A percentile compares a stretch with the other conserved stretches of the same genome.
These are phyloP conservation scores for Naso thynnoides DNA, from an alignment of 2,797 vertebrate species.

Conservation along the genomic window DNA sequence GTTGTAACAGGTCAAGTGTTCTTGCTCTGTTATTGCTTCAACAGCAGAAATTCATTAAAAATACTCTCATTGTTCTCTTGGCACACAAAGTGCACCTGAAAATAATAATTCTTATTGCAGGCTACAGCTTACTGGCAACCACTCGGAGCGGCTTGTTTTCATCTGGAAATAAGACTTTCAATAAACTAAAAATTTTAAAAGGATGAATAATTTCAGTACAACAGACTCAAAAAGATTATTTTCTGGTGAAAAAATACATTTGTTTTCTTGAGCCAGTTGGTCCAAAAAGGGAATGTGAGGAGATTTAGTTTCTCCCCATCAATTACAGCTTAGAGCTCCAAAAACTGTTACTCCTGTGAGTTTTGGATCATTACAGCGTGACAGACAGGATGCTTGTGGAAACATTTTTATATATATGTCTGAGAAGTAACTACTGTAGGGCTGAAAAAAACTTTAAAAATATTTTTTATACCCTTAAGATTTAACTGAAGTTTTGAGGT, in stretches of 20 bases:
- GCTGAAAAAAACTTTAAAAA: too few relatives aligned
- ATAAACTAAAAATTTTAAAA: not conserved
- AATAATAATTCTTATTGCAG: not conserved
- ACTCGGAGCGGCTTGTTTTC: not conserved
- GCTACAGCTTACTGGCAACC: not conserved
- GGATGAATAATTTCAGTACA: not conserved
- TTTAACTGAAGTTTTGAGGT: too few relatives aligned
- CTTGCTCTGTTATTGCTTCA: conserved; percentile 1
- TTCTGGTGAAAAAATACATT: not conserved
- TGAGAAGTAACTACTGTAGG: not conserved
- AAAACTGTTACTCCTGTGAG: not conserved
- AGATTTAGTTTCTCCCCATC: not conserved
- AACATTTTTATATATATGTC: not conserved
- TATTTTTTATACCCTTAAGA: too few relatives aligned
- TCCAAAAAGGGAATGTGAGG: not conserved
- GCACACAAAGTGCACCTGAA: conserved; percentile 6
- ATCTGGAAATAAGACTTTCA: not conserved
- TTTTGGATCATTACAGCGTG: not conserved
- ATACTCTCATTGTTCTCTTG: not conserved
- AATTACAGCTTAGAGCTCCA: conserved; percentile 8
- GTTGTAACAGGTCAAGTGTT: conserved; percentile 8
- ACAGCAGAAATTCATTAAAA: conserved; percentile 35
- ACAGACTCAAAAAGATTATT: not conserved
- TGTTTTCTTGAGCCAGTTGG: not conserved
- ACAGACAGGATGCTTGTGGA: not conserved